Conservation (phyloP, 2,797 vertebrate species). For the Halcyon badia region DNA sequence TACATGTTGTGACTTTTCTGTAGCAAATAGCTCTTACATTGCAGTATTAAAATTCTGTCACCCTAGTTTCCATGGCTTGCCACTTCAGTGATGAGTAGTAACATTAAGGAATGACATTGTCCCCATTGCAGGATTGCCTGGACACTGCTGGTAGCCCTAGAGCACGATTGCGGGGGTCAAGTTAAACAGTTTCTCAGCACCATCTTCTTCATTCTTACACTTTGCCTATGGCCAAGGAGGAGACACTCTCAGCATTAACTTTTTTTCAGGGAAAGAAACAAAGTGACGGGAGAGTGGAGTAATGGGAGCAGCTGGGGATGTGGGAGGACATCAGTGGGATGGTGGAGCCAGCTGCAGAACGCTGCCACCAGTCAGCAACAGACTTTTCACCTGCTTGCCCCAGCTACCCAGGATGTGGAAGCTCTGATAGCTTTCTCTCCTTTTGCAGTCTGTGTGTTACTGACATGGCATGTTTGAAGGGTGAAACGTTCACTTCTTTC, state of each 20-base stretch:
- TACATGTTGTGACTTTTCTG: not conserved
- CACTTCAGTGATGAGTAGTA: fast-evolving
- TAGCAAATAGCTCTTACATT: not conserved
- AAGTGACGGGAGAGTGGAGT: fast-evolving
- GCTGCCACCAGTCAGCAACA: fast-evolving
- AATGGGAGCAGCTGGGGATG: not conserved
- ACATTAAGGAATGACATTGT: not conserved
- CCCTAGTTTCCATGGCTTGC: not conserved
- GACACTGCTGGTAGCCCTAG: fast-evolving
- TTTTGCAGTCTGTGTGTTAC: not conserved
- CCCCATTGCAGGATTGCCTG: not conserved
- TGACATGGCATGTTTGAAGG: fast-evolving
- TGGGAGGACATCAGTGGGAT: fast-evolving
- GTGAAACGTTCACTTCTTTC: not conserved
- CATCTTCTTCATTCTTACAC: fast-evolving
- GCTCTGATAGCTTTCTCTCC: not conserved
- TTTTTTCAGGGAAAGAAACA: fast-evolving
- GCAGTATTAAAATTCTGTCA: not conserved
- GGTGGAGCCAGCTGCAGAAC: not conserved
- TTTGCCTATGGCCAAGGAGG: not conserved
- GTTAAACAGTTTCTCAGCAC: not conserved
- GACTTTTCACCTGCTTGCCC: not conserved
- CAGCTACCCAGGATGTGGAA: fast-evolving
- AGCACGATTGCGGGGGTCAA: fast-evolving
- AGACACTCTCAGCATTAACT: not conserved